These are phyloP conservation scores for Meganola albula DNA, from an alignment of 2,888 invertebrate genomes.

Conservation along the genomic window DNA sequence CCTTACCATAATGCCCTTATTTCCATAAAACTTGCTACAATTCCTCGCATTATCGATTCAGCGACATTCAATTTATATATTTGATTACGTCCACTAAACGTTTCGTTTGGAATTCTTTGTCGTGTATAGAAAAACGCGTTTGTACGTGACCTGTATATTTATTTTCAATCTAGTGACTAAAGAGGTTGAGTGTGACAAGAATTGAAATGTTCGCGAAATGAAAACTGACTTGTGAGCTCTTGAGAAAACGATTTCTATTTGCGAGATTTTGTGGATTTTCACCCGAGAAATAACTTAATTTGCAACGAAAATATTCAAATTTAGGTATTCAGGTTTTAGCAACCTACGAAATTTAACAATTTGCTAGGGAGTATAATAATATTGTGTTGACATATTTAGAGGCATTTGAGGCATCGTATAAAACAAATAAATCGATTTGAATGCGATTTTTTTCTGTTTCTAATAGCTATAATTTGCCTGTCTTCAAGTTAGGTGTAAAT, in stretches of 20 bases:
- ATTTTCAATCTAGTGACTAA: conserved; percentile 48
- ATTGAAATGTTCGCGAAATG: conserved; percentile 32
- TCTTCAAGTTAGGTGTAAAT: no score
- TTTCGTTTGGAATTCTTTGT: conserved; percentile 28
- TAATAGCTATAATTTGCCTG: no score
- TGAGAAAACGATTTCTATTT: conserved; percentile 13
- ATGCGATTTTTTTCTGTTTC: no score
- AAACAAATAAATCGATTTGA: no score
- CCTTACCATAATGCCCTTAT: not conserved
- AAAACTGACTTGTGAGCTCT: conserved; percentile 28
- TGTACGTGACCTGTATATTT: conserved; percentile 47
- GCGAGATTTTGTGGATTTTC: no score
- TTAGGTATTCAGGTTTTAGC: no score
- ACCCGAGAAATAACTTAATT: no score
- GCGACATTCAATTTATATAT: conserved; percentile 35
- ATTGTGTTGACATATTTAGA: not conserved
- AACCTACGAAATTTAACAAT: no score
- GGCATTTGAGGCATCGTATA: no score
- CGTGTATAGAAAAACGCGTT: conserved; percentile 37
- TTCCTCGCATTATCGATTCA: conserved; percentile 28
- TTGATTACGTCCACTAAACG: conserved; percentile 40
- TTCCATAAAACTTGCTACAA: conserved; percentile 15
- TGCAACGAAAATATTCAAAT: no score
- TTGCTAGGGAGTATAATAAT: no score
- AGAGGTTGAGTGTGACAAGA: conserved; percentile 33